These are phyloP conservation scores for Pterostichus niger DNA, from an alignment of 2,888 invertebrate genomes.

Conservation along the genomic window DNA sequence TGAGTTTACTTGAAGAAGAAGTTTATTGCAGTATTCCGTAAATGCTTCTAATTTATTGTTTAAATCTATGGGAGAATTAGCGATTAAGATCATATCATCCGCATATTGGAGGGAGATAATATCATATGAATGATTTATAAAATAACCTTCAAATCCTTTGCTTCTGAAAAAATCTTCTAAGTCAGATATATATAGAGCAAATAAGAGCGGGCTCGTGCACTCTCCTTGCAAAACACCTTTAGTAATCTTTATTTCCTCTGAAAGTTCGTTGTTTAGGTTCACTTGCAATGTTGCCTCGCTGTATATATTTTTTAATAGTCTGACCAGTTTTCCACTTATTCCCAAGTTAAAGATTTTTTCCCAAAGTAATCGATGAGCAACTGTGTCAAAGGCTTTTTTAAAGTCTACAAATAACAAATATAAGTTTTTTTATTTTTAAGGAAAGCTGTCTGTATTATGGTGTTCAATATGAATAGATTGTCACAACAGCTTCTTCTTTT, in stretches of 20 bases:
- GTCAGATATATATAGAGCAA: no score
- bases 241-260: neutral
- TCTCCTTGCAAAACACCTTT: no score
- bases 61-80: no score
- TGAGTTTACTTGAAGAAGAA: no score
- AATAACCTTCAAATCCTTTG: no score
- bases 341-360: neutral
- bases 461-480: neutral
- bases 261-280: neutral
- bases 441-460: neutral
- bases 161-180: no score
- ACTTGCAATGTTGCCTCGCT: neutral
- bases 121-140: no score
- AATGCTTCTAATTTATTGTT: no score
- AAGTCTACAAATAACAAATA: neutral
- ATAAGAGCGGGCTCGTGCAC: no score
- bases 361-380: neutral
- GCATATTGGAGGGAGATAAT: no score
- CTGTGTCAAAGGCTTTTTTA: neutral
- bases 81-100: no score
- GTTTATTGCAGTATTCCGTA: no score
- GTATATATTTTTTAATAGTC: neutral
- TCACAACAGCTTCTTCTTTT: neutral
- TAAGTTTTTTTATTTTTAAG: neutral
- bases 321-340: neutral